Conservation (phyloP, 2,797 vertebrate species). For the Brachyalestes nurse region DNA sequence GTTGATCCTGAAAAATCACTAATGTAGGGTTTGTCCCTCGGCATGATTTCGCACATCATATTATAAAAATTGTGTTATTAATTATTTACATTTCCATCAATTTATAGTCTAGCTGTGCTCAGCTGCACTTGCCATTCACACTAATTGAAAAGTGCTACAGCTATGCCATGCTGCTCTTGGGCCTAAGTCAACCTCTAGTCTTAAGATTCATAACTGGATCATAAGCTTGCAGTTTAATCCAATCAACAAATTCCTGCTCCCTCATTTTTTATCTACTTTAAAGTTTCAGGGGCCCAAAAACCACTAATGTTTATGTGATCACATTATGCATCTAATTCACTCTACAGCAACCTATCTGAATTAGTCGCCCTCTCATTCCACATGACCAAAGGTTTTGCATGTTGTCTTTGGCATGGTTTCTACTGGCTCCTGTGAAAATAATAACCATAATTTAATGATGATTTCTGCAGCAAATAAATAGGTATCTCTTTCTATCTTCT, state of each 20-base stretch:
- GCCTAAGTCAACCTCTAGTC: neutral
- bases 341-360: neutral
- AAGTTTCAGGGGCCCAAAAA: constrained; percentile 3
- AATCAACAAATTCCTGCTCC: constrained; percentile 12
- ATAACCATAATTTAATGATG: neutral
- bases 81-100: constrained; percentile 3
- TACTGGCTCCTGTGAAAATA: constrained; percentile 13
- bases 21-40: neutral
- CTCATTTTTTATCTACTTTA: neutral
- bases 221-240: constrained; percentile 2
- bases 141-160: neutral
- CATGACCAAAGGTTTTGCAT: neutral
- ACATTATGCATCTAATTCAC: neutral
- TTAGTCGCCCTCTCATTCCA: neutral
- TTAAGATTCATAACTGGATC: neutral
- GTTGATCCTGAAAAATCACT: neutral
- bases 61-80: neutral
- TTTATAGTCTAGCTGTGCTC: neutral
- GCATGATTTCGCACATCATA: neutral
- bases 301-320: neutral
- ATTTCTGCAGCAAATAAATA: constrained; percentile 21
- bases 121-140: neutral
- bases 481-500: constrained; percentile 11
- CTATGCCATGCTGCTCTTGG: neutral
- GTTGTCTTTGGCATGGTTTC: constrained; percentile 1